Conservation (phyloP, 2,888 invertebrate species). For the Mythimna albipuncta region DNA sequence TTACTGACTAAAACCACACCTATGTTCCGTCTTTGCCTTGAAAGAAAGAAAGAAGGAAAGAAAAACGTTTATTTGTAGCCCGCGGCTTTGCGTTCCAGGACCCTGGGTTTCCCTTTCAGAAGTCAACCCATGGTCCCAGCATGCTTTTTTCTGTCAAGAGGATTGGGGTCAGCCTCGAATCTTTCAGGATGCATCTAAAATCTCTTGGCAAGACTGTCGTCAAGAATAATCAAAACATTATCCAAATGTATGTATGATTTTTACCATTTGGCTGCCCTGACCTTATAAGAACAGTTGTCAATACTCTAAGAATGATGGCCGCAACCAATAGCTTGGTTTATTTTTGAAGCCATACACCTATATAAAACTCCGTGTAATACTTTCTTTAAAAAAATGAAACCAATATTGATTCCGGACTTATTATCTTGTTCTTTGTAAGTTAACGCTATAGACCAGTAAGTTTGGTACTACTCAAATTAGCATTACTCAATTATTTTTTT, state of each 20-base stretch:
- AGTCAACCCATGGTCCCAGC: too few species aligned
- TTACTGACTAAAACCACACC: too few species aligned
- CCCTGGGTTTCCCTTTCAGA: too few species aligned
- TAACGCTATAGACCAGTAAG: neutral
- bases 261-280: neutral
- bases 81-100: too few species aligned
- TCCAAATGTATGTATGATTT: neutral
- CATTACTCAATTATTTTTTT: slow-evolving; percentile 10
- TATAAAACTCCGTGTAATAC: neutral
- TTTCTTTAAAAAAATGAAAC: slow-evolving; percentile 1
- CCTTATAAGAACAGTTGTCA: too few species aligned
- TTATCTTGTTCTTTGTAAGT: neutral
- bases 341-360: neutral
- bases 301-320: neutral
- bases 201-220: neutral
- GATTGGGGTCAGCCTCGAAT: too few species aligned
- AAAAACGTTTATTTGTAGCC: too few species aligned
- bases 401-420: neutral
- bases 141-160: too few species aligned
- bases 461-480: slow-evolving; percentile 7
- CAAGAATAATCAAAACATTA: neutral
- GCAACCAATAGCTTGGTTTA: neutral
- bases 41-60: too few species aligned
- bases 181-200: too few species aligned
- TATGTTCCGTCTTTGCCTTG: too few species aligned